A percentile compares a stretch with the other conserved stretches of the same genome.
Evolutionary conservation across 2,797 vertebrate genomes (phyloP).

Genomic region (Anabas testudineus): DNA sequence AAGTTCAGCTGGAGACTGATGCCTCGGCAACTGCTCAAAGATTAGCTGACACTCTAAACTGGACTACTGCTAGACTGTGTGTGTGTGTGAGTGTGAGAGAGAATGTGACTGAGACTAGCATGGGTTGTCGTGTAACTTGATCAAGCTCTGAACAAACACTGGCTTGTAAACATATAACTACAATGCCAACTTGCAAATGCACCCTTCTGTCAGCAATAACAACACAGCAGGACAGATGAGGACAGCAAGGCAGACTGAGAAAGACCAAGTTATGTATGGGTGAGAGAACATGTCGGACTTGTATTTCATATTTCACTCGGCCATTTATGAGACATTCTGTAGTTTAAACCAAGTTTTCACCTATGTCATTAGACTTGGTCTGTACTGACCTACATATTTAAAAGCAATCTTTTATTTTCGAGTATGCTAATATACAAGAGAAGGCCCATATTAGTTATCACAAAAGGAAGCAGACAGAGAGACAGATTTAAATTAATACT

Average conservation of each 20-base stretch:
- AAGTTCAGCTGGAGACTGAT: conserved; percentile 50
- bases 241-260: conserved; percentile 3
- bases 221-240: conserved; percentile 37
- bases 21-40: conserved; percentile 59
- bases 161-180: conserved; percentile 73
- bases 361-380: not conserved
- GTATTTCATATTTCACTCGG: not conserved
- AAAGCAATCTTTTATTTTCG: too few relatives aligned
- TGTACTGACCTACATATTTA: too few relatives aligned
- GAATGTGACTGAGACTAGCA: conserved; percentile 37
- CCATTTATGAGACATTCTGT: not conserved
- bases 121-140: conserved; percentile 68
- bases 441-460: too few relatives aligned
- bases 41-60: conserved; percentile 58
- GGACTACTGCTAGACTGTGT: conserved; percentile 47
- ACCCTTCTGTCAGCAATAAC: conserved; percentile 51
- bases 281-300: not conserved
- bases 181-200: conserved; percentile 47
- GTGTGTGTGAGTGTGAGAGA: conserved; percentile 16
- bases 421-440: too few relatives aligned
- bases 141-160: conserved; percentile 70
- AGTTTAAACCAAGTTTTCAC: not conserved
- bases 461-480: too few relatives aligned
- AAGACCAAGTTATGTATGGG: not conserved
- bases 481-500: too few relatives aligned